Evolutionary conservation across 2,888 invertebrate species (phyloP).

Genomic region (Panzeria rudis): DNA sequence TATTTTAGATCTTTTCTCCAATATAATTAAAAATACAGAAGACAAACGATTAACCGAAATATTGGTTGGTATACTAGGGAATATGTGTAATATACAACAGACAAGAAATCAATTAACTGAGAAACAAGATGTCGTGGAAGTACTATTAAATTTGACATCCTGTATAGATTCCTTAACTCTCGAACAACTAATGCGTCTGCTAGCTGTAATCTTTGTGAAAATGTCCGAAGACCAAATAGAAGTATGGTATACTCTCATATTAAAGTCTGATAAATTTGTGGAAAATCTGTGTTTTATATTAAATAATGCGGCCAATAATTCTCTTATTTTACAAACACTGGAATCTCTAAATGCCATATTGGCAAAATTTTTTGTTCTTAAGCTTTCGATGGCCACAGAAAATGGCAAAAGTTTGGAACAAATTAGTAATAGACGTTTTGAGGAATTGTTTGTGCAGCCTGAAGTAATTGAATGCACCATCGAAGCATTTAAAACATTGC

Average conservation of each 20-base stretch:
- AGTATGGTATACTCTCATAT: constrained; percentile 84
- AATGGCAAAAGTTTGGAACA: constrained; percentile 52
- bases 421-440: constrained; percentile 75
- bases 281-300: constrained; percentile 89
- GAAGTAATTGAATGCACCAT: constrained; percentile 80
- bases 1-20: constrained; percentile 85
- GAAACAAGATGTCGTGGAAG: constrained; percentile 85
- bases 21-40: constrained; percentile 86
- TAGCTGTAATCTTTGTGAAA: constrained; percentile 85
- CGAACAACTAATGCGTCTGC: constrained; percentile 89
- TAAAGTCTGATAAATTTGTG: constrained; percentile 84
- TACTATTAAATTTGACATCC: constrained; percentile 85
- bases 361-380: constrained; percentile 81
- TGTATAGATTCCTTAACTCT: constrained; percentile 89
- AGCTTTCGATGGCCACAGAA: constrained; percentile 37
- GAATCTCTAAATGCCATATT: constrained; percentile 86
- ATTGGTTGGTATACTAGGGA: constrained; percentile 92
- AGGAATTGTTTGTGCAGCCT: constrained; percentile 80
- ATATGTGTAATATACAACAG: constrained; percentile 89
- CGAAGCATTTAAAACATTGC: constrained; percentile 78
- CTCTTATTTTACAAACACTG: constrained; percentile 85
- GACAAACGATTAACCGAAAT: constrained; percentile 90
- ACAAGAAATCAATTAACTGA: constrained; percentile 86
- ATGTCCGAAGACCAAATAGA: constrained; percentile 81
- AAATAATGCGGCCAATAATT: constrained; percentile 88